Evolutionary conservation across 2,113 vertebrate genomes (phyloP).

Genomic region (Larimichthys crocea): DNA sequence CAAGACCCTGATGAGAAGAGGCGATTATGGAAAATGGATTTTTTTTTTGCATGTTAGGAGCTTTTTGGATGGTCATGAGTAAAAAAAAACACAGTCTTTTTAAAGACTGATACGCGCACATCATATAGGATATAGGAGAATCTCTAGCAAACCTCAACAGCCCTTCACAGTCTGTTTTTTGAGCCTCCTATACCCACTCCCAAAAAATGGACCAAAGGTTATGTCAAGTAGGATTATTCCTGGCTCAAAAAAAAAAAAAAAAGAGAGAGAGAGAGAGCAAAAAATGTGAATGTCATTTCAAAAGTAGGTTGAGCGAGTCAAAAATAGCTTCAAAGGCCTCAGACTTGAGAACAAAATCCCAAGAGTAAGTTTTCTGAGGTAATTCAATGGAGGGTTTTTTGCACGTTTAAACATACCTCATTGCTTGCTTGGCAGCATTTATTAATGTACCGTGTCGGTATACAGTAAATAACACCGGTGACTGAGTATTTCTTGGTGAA

Average conservation of each 20-base stretch:
- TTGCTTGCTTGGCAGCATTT: conserved; percentile 12
- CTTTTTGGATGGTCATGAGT: background rate
- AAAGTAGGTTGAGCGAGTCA: conserved; percentile 80
- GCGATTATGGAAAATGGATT: too few species aligned
- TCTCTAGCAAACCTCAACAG: conserved; percentile 20
- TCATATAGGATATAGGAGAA: conserved; percentile 3
- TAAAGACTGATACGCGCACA: background rate
- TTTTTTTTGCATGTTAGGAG: background rate
- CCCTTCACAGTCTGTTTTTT: conserved; percentile 16
- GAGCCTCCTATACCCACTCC: conserved; percentile 3
- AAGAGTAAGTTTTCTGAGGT: conserved; percentile 71
- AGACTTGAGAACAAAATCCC: conserved; percentile 75
- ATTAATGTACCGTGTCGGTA: conserved; percentile 11
- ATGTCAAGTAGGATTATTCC: conserved; percentile 72
- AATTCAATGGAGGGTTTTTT: conserved; percentile 25
- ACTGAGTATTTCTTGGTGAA: background rate
- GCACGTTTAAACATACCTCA: conserved; percentile 39
- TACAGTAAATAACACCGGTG: conserved; percentile 38
- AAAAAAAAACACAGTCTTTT: background rate
- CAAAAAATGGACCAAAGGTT: conserved; percentile 69
- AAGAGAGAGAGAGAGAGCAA: conserved; percentile 51
- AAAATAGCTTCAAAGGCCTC: conserved; percentile 81
- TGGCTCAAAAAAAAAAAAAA: conserved; percentile 52
- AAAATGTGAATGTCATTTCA: conserved; percentile 75
- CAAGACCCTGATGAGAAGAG: too few species aligned